phyloP scores from a whole-genome alignment of 2,888 invertebrate genomes.

The Phaonia tiefii region DNA sequence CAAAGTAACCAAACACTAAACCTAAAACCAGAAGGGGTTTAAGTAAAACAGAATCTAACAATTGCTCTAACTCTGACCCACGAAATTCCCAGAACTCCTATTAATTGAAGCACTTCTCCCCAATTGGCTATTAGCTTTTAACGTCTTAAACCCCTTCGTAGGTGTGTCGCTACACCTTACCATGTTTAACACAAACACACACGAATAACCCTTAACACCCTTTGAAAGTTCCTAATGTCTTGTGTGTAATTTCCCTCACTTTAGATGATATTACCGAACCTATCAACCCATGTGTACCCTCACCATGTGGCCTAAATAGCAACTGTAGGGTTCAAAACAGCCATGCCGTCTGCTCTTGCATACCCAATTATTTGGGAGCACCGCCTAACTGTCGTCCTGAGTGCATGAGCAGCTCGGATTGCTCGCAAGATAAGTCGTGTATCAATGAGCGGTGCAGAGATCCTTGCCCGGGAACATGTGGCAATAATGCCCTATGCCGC shows the following conservation, averaged over 20 bases:
- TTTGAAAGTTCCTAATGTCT: conserved; percentile 46
- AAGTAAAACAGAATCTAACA: neutral
- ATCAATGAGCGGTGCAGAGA: conserved; percentile 89
- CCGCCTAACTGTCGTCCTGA: conserved; percentile 90
- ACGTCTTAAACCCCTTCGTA: conserved; percentile 24
- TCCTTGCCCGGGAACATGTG: conserved; percentile 92
- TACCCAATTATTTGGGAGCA: conserved; percentile 88
- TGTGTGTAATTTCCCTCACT: conserved; percentile 38
- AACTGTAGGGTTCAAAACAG: conserved; percentile 87
- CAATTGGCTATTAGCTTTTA: conserved; percentile 20
- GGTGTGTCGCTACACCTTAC: neutral
- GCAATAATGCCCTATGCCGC: conserved; percentile 89
- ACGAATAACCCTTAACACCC: conserved; percentile 8
- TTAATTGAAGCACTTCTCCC: neutral
- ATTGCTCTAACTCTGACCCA: neutral
- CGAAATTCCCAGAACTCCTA: too few species aligned
- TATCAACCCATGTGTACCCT: conserved; percentile 84
- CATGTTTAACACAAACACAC: conserved; percentile 9
- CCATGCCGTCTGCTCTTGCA: conserved; percentile 91
- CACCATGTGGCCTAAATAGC: conserved; percentile 91
- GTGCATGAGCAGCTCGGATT: conserved; percentile 91
- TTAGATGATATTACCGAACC: conserved; percentile 77
- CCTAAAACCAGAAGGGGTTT: conserved; percentile 26
- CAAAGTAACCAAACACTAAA: conserved; percentile 5
- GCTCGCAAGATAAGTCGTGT: conserved; percentile 90